Evolutionary conservation across 30 jellyfish, hydroid and myxozoan genomes (phyloP).

Genomic region (Aurelia sp.): DNA sequence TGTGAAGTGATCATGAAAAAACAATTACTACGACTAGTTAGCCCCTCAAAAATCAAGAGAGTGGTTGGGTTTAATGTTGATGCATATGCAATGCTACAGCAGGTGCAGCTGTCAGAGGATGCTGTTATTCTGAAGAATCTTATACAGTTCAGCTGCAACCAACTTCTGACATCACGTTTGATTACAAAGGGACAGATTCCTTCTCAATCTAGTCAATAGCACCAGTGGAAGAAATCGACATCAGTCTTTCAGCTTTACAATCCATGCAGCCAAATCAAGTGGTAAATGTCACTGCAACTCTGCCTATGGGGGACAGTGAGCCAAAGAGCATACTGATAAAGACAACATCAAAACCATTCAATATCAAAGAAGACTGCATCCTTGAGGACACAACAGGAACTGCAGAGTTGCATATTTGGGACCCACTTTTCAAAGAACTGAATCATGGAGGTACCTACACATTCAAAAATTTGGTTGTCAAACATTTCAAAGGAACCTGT

Average conservation of each 20-base stretch:
- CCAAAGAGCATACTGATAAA: too few relatives aligned
- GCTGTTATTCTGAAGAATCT: not conserved
- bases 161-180: too few relatives aligned
- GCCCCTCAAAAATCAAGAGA: conserved; percentile 13
- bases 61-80: conserved; percentile 10
- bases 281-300: conserved; percentile 23
- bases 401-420: too few relatives aligned
- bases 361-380: too few relatives aligned
- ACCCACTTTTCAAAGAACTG: too few relatives aligned
- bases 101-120: conserved; percentile 1
- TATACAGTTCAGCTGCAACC: not conserved
- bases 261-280: conserved; percentile 21
- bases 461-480: too few relatives aligned
- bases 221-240: not conserved
- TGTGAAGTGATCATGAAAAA: not conserved
- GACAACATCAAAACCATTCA: too few relatives aligned
- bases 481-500: too few relatives aligned
- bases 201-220: not conserved
- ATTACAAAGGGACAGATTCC: not conserved
- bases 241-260: not conserved
- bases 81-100: not conserved
- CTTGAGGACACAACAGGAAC: too few relatives aligned
- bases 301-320: too few relatives aligned
- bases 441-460: too few relatives aligned
- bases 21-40: conserved; percentile 21